A percentile compares a stretch with the other conserved stretches of the same genome.
These are phyloP conservation scores for Patella pellucida DNA, from an alignment of 2,888 invertebrate species.

Conservation along the genomic window DNA sequence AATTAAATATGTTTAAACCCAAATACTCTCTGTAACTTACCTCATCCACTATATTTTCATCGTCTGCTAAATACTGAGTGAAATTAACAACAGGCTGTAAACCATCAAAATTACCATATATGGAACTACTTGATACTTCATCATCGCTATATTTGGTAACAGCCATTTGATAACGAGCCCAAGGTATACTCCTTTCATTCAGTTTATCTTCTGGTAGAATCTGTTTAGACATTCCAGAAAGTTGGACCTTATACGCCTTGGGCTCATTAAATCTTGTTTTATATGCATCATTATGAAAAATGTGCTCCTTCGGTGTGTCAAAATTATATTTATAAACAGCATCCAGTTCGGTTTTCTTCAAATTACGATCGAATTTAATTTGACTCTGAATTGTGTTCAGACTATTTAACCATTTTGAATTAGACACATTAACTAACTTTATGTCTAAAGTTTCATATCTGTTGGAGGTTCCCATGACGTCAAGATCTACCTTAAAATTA, in stretches of 20 bases:
- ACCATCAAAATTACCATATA: constrained; percentile 47
- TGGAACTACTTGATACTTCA: constrained; percentile 48
- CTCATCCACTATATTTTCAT: constrained; percentile 51
- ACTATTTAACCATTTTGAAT: constrained; percentile 33
- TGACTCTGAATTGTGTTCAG: constrained; percentile 37
- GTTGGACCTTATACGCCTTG: constrained; percentile 34
- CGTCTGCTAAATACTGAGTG: constrained; percentile 44
- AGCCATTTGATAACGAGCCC: constrained; percentile 56
- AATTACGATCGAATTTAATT: constrained; percentile 36
- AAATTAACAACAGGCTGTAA: constrained; percentile 48
- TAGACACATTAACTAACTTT: constrained; percentile 36
- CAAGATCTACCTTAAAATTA: constrained; percentile 42
- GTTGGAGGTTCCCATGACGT: constrained; percentile 54
- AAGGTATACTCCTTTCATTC: constrained; percentile 45
- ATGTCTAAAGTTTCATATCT: constrained; percentile 55
- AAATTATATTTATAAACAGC: constrained; percentile 55
- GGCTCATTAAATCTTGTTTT: constrained; percentile 45
- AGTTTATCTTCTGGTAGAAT: constrained; percentile 43
- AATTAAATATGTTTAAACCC: too few species aligned
- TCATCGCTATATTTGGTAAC: constrained; percentile 52
- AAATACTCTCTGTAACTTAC: constrained; percentile 30
- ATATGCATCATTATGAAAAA: constrained; percentile 47
- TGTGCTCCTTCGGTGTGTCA: constrained; percentile 50
- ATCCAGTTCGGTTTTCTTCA: constrained; percentile 44
- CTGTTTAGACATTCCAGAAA: constrained; percentile 49